Evolutionary conservation across 2,797 vertebrate species (phyloP), one percentile per base, ranked within the genome.

Genomic region (Clarias platycephalus): DNA sequence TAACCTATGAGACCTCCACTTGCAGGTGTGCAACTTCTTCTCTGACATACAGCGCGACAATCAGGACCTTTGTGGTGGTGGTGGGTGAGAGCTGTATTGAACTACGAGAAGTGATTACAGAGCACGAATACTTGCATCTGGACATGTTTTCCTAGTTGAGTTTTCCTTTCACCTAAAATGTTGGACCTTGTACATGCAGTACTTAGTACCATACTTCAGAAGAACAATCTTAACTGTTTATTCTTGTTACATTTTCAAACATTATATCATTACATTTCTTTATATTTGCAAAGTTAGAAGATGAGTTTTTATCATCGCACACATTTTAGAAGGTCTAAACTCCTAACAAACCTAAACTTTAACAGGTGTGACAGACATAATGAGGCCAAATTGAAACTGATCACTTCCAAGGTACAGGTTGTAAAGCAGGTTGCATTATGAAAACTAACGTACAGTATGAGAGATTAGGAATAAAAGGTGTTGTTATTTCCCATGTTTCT

Each of bases 11-110:
- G 88, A 85, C 84, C 83, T 83, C 87, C 80, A 85, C 60, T 63
- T 76, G 82, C 88, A 86, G 86, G 88, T 90, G 82, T 84, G 83
- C 44, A 72, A 81, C 82, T 90, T 87, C 87, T 92, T 91, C 84
- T 22, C 28, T 80, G 88, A 92, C 90, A 49, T 66, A 78, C 44
- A 67, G 9, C 31, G 9, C 13, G 18, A 75, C 60, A 85, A 87
- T 85, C 83, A 89, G 84, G 75, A 83, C 70, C 71, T 86, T 80
- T 66, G 37, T 40, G 37, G 26, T 49, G 78, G 28, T 60, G 81
- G 86, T 84, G 28, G 76, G 58, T 80, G n/a, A 55, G 58, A 53
- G 20, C 63, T 81, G 16, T 66, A 75, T 18, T 63, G 49, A 55
- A n/a, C 20, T 28, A 53, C n/a, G 49, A 26, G 37, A 26, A 70